Base-by-base conservation (phyloP, 2,113 vertebrate genomes). In the Thinocorus orbignyianus region DNA sequence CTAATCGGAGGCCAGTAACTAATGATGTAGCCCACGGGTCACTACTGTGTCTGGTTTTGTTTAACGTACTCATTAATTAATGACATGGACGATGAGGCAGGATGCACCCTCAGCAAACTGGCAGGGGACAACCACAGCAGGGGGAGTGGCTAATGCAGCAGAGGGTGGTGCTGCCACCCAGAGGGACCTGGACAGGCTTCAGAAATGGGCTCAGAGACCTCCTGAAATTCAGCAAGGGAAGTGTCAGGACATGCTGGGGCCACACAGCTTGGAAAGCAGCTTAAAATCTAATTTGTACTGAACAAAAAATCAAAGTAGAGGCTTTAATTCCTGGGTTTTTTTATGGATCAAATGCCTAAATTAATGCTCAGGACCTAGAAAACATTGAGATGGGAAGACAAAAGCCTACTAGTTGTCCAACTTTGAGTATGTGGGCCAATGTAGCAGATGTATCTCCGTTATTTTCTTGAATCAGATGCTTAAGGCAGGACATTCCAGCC, bases 31-130 rank as follows among this genome's bases (percentile, higher is more conserved):
- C 35, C 26, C 46, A 42, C 0, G 7, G 28, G 6, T 24, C 41
- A 25, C 1, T n/a, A 4, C 33, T 46, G 65, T 41, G 6, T 19
- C 79, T 42, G 54, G 41, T 61, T 26, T 20, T 37, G 10, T 44
- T 89, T 58, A 57, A 44, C 24, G 9, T 3, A 17, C 22, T 44
- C 8, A 51, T 31, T 85, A 82, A 79, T 60, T 30, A 62, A 69
- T 14, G 33, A 6, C 1, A 1, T 25, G 28, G 26, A 8, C 1
- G 9, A 8, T 7, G 30, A 39, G 22, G 30, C 60, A 80, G 48
- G n/a, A 37, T 14, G 13, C 9, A n/a, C 15, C 69, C 51, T 18
- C 26, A n/a, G 71, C 25, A 8, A 16, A 30, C 3, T 25, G 52
- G 72, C 62, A 39, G 33, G 9, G 62, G 86, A 4, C 52, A 46